Evolutionary conservation across 2,797 vertebrate species (phyloP).

Genomic region (Podarcis lilfordi): DNA sequence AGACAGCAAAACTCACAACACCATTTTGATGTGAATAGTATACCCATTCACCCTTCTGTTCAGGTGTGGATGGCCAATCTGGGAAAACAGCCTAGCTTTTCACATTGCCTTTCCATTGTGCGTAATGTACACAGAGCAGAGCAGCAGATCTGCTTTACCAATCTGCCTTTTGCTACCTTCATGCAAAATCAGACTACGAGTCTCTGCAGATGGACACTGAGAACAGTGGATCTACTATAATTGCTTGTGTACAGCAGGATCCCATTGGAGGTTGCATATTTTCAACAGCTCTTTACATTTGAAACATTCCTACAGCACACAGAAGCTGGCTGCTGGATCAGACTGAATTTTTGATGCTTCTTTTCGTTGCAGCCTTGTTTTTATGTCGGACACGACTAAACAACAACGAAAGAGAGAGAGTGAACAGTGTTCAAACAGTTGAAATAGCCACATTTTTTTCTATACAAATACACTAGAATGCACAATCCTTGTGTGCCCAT

Average conservation of each 20-base stretch:
- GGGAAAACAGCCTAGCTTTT: neutral
- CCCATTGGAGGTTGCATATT: neutral
- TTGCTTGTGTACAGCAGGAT: neutral
- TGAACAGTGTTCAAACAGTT: neutral
- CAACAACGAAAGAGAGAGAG: neutral
- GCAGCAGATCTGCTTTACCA: neutral
- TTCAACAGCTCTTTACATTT: neutral
- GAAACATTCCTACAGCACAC: neutral
- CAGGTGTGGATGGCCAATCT: neutral
- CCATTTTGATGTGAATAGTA: conserved; percentile 21
- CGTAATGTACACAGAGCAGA: neutral
- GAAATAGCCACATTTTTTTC: neutral
- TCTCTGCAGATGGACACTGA: neutral
- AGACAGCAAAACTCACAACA: conserved; percentile 21
- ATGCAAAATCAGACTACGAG: neutral
- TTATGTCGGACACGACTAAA: too few relatives aligned
- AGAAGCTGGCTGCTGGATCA: neutral
- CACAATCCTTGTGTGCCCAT: neutral
- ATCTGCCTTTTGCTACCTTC: neutral
- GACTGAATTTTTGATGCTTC: neutral
- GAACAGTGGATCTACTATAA: neutral
- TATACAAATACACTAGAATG: neutral
- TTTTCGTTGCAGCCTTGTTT: too few relatives aligned
- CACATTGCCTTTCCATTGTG: neutral
- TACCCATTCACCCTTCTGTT: neutral